phyloP scores from a whole-genome alignment of 2,888 invertebrate species.

The Idaea aversata region DNA sequence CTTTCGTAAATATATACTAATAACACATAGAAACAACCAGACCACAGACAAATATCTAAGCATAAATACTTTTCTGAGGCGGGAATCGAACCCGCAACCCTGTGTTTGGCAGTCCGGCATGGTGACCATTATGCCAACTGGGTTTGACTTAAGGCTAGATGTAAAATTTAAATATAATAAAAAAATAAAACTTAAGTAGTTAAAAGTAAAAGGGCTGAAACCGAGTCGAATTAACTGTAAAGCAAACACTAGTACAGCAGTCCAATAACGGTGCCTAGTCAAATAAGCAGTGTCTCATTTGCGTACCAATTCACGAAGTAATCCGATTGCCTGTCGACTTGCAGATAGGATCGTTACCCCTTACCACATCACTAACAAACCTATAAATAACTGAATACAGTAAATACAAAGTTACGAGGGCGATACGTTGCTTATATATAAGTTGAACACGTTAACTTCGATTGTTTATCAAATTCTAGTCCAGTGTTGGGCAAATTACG shows the following conservation, averaged over 20 bases:
- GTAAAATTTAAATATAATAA: too few relatives aligned
- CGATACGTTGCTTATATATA: background rate
- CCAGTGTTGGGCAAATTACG: background rate
- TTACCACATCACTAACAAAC: conserved; percentile 24
- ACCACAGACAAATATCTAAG: too few relatives aligned
- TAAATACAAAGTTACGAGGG: background rate
- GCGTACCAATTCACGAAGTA: conserved; percentile 12
- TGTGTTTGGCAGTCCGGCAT: too few relatives aligned
- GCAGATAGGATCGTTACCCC: conserved; percentile 24
- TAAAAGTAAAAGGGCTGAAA: background rate
- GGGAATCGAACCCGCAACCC: too few relatives aligned
- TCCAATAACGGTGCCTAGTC: conserved; percentile 1
- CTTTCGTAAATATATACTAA: too few relatives aligned
- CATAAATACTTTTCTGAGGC: too few relatives aligned
- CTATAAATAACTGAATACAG: conserved; percentile 38
- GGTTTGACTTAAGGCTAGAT: too few relatives aligned
- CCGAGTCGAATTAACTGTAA: background rate
- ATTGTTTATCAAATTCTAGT: background rate
- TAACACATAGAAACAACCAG: too few relatives aligned
- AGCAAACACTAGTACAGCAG: background rate
- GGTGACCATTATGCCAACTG: too few relatives aligned
- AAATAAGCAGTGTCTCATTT: conserved; percentile 3
- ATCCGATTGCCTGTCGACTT: conserved; percentile 23
- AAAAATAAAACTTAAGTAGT: too few relatives aligned
- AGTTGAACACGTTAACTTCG: background rate